Percentiles rank a stretch among this genome's conserved stretches.
phyloP scores from a whole-genome alignment of 2,888 invertebrate genomes.

The Caenorhabditis parvicauda region DNA sequence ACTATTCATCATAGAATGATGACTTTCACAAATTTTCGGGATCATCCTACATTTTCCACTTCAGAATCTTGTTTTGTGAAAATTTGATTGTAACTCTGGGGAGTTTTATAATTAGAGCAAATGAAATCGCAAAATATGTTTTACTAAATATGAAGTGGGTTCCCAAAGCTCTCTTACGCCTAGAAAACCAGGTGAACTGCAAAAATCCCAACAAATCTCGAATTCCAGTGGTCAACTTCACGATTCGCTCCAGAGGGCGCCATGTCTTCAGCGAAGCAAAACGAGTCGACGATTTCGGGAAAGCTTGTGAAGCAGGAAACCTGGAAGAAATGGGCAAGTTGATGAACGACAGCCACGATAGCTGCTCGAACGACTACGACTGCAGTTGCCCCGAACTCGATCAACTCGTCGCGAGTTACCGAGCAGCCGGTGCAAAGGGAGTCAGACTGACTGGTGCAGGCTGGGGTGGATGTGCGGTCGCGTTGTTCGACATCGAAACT shows the following conservation, averaged over 20 bases:
- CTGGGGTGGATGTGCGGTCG: slow-evolving; percentile 86
- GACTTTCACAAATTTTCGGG: not conserved
- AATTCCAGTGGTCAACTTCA: slow-evolving; percentile 64
- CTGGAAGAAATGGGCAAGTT: slow-evolving; percentile 70
- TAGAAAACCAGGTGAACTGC: not conserved
- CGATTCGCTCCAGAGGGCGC: slow-evolving; percentile 79
- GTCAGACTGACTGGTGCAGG: slow-evolving; percentile 79
- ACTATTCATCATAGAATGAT: no score
- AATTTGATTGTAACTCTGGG: no score
- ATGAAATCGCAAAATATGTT: no score
- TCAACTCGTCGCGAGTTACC: slow-evolving; percentile 55
- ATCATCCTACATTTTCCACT: no score
- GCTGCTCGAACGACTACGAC: slow-evolving; percentile 73
- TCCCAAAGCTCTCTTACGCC: no score
- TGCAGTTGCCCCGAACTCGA: slow-evolving; percentile 87
- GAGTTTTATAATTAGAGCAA: no score
- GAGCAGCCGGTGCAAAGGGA: slow-evolving; percentile 71
- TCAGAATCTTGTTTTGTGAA: no score
- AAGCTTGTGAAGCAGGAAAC: slow-evolving; percentile 67
- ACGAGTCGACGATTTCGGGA: slow-evolving; percentile 78
- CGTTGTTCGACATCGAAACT: slow-evolving; percentile 68
- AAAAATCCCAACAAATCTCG: no score
- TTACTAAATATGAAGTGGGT: no score
- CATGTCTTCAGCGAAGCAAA: slow-evolving; percentile 83
- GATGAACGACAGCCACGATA: slow-evolving; percentile 85